Base-by-base conservation (phyloP, 2,113 vertebrate species). In the Riparia riparia region DNA sequence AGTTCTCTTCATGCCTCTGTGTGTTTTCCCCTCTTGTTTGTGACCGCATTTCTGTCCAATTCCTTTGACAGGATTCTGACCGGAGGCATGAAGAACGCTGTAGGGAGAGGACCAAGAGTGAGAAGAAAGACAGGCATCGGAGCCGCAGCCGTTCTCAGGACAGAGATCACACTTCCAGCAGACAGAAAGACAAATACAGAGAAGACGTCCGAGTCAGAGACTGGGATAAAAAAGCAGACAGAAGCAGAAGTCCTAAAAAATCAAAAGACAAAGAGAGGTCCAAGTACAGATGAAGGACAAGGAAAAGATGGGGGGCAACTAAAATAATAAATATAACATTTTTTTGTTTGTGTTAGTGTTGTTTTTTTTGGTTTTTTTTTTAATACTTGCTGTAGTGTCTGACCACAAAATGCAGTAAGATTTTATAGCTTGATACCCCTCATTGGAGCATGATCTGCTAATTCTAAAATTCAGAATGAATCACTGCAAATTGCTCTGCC, bases 201-300 rank as follows among this genome's bases (percentile, higher is more conserved):
- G 87, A 97, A 1, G 97, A 97, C 1, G 8, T 22, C 47, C 56
- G 86, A 49, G 73, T 84, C 41, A 98, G 97, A 94, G 98, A 98
- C 19, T 97, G 97, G 80, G 98, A 98, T 57, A 98, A 93, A 87
- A 98, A 97, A 89, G 86, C 96, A 87, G 98, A 98, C 86, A 98
- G 96, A 86, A 99, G 98, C 88, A 98, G 97, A 90, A 99, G 98
- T 88, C 98, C 99, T 42, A 98, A 97, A 97, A 99, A 98, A 95
- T 98, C 98, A 34, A 99, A 97, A 97, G 98, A 99, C 76, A 99
- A 98, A 95, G 98, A 99, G 53, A 97, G 97, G 87, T 99, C 98
- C 37, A 97, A 98, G 73, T 98, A 98, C 96, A 97, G 98, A 97
- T 99, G 97, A 98, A 88, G 47, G 39, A 61, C 2, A 17, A 93